Percentiles rank a stretch among this genome's conserved stretches.
Evolutionary conservation across 2,797 vertebrate genomes (phyloP).

Genomic region (Lutra lutra): DNA sequence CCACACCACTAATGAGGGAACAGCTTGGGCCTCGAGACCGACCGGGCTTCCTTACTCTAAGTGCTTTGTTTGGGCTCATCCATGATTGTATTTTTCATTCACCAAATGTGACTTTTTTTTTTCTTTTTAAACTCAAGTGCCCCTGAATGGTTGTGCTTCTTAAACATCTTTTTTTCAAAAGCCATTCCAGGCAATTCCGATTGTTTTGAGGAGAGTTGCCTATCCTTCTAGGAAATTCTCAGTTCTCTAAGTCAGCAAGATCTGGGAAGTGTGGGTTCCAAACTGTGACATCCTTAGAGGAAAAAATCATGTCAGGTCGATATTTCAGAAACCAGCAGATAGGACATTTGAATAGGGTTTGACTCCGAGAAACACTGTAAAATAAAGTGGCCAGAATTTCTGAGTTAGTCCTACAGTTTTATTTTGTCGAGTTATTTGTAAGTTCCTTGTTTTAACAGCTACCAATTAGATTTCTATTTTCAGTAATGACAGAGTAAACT

Average conservation of each 20-base stretch:
- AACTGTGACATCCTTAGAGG: background rate
- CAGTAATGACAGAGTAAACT: background rate
- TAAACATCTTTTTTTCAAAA: background rate
- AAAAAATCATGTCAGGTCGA: background rate
- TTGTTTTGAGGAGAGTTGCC: background rate
- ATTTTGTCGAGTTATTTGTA: background rate
- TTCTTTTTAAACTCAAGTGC: background rate
- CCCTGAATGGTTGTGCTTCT: background rate
- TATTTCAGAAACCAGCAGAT: background rate
- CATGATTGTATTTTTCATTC: background rate
- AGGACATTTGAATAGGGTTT: background rate
- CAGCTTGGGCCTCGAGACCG: background rate
- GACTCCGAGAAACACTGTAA: background rate
- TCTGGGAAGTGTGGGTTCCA: background rate
- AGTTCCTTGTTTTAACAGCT: constrained; percentile 25
- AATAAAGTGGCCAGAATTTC: background rate
- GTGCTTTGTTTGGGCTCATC: background rate
- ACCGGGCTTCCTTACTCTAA: background rate
- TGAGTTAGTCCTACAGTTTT: background rate
- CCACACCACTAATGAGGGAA: background rate
- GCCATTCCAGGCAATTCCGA: background rate
- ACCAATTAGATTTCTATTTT: background rate
- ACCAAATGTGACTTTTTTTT: background rate
- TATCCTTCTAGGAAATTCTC: background rate
- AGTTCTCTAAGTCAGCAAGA: background rate